Evolutionary conservation across 37 sponge, comb jelly and placozoan species (phyloP), one percentile per base, ranked within the genome.

Genomic region (Chondrilla cf. caribensis): DNA sequence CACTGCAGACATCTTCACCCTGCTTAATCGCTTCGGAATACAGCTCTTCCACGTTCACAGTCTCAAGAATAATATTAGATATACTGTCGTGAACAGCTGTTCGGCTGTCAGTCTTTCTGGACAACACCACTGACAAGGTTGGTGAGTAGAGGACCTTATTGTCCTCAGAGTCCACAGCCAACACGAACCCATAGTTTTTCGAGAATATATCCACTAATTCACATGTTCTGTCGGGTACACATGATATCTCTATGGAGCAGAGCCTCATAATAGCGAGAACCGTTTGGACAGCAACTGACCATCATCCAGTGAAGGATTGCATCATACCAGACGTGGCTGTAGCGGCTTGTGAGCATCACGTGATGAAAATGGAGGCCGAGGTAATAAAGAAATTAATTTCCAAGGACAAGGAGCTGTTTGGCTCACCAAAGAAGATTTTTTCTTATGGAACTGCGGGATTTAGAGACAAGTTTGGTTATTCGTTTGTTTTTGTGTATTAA

Each of bases 401-500:
- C 38, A 85, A 72, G 75, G 90, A 90, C 43, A 14, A 38, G 37
- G 75, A 38, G 38, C 22, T 40, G 47, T 40, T 64, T 38, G 29
- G 51, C 42, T 11, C 24, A 41, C 41, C 54, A 22, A 38, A 39
- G 17, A 82, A 83, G 81, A 82, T 54, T 24, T 94, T 89, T 71
- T 78, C 86, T 0, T 97, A 97, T 54, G 98, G 98, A 55, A 97
- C 98, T 18, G 98, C 98, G 70, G 98, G 98, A 26, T 97, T 97
- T 77, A 82, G 98, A 54, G 89, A 86, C 67, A 94, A 83, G 95
- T 94, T 54, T 28, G 72, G 8, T 29, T 19, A 62, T 28, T 29
- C 64, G 6, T 15, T 28, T 29, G 5, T 29, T 62, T 11, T 55
- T 19, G 57, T 17, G 57, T 17, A 55, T 55, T 55, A 19, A 55